Base-by-base conservation (phyloP, 2,888 invertebrate species). In the Hydrotaea cyrtoneurina region DNA sequence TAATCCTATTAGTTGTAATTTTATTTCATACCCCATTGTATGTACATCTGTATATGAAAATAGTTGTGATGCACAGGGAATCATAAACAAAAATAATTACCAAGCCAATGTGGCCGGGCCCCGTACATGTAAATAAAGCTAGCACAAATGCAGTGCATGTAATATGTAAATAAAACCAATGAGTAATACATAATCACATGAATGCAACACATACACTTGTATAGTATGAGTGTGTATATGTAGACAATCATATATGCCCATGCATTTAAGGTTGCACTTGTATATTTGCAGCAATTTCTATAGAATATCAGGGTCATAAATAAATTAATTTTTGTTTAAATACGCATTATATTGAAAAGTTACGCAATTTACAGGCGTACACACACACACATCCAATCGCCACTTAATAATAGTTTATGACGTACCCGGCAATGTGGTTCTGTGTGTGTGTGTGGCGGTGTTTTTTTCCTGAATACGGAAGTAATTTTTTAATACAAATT, bases 81-180 rank as follows among this genome's bases (percentile, higher is more conserved):
- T 31, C 31, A 62, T 0, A 2, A 31, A 62, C 1, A 31, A 5
- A 11, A 64, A 64, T 39, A 64, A 13, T 31, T 31, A n/a, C 15
- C n/a, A 36, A 23, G 64, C 2, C 31, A 39, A 39, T 36, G n/a
- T 36, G 17, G 64, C 64, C 36, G n/a, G n/a, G n/a, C n/a, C n/a
- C n/a, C n/a, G 64, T 8, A 64, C 39, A 50, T 50, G 50, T 50
- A 50, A n/a, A 36, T 36, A 64, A 64, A 39, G 39, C 19, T 39
- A 64, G 39, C 39, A 64, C n/a, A 31, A 39, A 39, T 39, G 39
- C 39, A 50, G 13, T 43, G 43, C 5, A 43, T 43, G 43, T 7
- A 50, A n/a, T n/a, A 50, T 50, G 50, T 50, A 50, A 50, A 50
- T 50, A 50, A 50, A 50, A 7, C 13, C 50, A 50, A 50, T 50